Conservation (phyloP, 1,140 invertebrate species). For the Nylanderia fulva region DNA sequence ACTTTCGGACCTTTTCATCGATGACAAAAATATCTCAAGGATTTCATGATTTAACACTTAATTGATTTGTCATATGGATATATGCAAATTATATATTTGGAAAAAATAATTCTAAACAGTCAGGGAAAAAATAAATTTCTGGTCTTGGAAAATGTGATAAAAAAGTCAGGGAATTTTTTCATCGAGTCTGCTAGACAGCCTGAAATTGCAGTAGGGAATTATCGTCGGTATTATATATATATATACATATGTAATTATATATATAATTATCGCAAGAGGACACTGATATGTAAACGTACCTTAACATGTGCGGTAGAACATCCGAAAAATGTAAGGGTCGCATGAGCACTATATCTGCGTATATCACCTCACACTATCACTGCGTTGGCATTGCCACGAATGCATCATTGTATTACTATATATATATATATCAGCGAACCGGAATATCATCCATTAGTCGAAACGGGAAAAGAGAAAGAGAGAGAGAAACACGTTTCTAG, state of each 20-base stretch:
- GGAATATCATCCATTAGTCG: not conserved
- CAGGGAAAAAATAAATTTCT: too few relatives aligned
- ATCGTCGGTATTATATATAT: not conserved
- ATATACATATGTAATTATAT: too few relatives aligned
- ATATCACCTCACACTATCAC: slow-evolving; percentile 51
- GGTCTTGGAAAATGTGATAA: too few relatives aligned
- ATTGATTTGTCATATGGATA: too few relatives aligned
- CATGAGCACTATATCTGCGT: slow-evolving; percentile 34
- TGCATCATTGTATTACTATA: slow-evolving; percentile 26
- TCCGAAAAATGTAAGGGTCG: slow-evolving; percentile 43
- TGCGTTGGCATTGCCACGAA: slow-evolving; percentile 27
- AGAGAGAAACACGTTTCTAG: slow-evolving; percentile 15
- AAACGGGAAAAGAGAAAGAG: not conserved
- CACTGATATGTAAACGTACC: slow-evolving; percentile 39
- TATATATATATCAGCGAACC: not conserved
- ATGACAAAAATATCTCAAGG: too few relatives aligned
- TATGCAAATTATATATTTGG: too few relatives aligned
- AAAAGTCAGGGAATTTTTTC: too few relatives aligned
- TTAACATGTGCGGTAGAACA: slow-evolving; percentile 28
- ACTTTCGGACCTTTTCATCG: too few relatives aligned
- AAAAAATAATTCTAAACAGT: too few relatives aligned
- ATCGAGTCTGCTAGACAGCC: too few relatives aligned
- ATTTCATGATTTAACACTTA: too few relatives aligned
- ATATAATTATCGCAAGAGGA: slow-evolving; percentile 12
- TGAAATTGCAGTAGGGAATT: not conserved